Evolutionary conservation across 2,888 invertebrate genomes (phyloP).

Genomic region (Drosophila anomalata): DNA sequence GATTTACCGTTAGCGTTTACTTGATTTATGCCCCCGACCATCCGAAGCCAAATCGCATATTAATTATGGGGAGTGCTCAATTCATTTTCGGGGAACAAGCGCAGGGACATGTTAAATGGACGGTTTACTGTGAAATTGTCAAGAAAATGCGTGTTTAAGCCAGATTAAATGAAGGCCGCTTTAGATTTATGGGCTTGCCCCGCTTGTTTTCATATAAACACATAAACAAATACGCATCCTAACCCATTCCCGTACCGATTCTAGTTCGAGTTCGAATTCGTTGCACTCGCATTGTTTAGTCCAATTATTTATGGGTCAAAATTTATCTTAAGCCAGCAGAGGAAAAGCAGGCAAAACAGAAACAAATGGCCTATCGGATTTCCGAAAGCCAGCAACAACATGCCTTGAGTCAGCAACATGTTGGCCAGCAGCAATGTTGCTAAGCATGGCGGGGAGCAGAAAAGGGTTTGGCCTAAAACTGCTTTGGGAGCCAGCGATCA

Average conservation of each 20-base stretch:
- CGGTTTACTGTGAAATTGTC: slow-evolving; percentile 76
- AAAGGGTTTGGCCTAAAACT: neutral
- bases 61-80: slow-evolving; percentile 66
- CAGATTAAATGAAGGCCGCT: slow-evolving; percentile 71
- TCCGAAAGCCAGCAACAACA: slow-evolving; percentile 33
- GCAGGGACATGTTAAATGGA: slow-evolving; percentile 47
- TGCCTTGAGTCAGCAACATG: slow-evolving; percentile 8
- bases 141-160: slow-evolving; percentile 78
- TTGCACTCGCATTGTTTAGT: slow-evolving; percentile 67
- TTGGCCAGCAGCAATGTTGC: slow-evolving; percentile 7
- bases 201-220: neutral
- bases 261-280: slow-evolving; percentile 60
- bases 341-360: slow-evolving; percentile 38
- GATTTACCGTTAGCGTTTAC: slow-evolving; percentile 69
- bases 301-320: slow-evolving; percentile 73
- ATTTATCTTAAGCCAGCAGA: slow-evolving; percentile 41
- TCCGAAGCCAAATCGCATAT: slow-evolving; percentile 63
- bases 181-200: slow-evolving; percentile 63
- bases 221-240: slow-evolving; percentile 1
- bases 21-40: slow-evolving; percentile 60
- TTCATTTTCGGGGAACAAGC: slow-evolving; percentile 46
- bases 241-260: neutral
- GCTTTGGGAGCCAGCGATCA: slow-evolving; percentile 41
- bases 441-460: neutral
- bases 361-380: slow-evolving; percentile 44